phyloP scores from a whole-genome alignment of 1,140 invertebrate species.

The Drepana arcuata region DNA sequence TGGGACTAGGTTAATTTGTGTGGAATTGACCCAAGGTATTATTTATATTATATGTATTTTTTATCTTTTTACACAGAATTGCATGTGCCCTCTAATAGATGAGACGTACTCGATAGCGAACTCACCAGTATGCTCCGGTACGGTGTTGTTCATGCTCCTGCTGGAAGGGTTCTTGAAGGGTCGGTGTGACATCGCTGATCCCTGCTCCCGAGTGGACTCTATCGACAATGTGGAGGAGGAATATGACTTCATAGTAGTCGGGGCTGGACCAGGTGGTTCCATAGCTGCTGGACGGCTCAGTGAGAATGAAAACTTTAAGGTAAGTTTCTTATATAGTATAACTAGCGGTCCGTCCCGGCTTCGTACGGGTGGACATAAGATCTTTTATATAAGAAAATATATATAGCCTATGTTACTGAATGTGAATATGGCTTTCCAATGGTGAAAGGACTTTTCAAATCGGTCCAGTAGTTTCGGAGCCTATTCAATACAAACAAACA shows the following conservation, averaged over 20 bases:
- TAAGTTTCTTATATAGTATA: too few relatives aligned
- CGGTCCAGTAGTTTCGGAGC: too few relatives aligned
- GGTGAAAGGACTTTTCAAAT: too few relatives aligned
- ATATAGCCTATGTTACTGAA: too few relatives aligned
- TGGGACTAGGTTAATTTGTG: too few relatives aligned
- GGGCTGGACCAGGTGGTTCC: conserved; percentile 30
- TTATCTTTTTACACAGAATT: conserved; percentile 39
- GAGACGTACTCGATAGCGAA: conserved; percentile 79
- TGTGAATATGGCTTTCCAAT: too few relatives aligned
- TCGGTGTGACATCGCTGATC: conserved; percentile 77
- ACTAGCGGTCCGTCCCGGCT: too few relatives aligned
- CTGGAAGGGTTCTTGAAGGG: conserved; percentile 82
- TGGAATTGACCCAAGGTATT: too few relatives aligned
- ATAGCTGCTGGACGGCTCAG: conserved; percentile 33
- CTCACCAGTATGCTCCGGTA: conserved; percentile 76
- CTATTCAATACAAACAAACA: too few relatives aligned
- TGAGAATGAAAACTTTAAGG: conserved; percentile 22
- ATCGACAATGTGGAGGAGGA: conserved; percentile 4
- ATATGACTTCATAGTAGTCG: conserved; percentile 42
- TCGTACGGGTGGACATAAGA: too few relatives aligned
- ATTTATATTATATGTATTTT: not conserved
- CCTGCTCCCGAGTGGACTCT: conserved; percentile 20
- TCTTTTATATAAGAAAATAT: too few relatives aligned
- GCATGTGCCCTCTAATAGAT: conserved; percentile 78
- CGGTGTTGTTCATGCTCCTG: conserved; percentile 84